These are phyloP conservation scores for Pteropus alecto DNA, from an alignment of 2,113 vertebrate species.

Conservation along the genomic window DNA sequence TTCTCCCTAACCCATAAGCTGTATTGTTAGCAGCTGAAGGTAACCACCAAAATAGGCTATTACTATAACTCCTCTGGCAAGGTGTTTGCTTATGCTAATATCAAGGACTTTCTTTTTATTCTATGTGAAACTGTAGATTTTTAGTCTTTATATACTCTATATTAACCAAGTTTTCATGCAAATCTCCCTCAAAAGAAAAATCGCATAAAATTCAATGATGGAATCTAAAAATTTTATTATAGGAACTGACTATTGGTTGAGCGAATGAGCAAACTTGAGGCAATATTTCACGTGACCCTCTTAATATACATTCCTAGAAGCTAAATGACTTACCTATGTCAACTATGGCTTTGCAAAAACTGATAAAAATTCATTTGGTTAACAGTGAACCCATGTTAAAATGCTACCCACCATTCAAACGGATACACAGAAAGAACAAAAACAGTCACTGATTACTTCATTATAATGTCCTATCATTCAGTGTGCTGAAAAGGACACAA, in stretches of 20 bases:
- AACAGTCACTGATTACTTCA: neutral
- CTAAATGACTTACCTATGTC: neutral
- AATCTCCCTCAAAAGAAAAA: neutral
- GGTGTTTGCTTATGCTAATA: neutral
- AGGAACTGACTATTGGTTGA: neutral
- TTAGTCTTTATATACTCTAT: neutral
- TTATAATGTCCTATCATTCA: neutral
- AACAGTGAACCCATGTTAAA: neutral
- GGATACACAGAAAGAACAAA: neutral
- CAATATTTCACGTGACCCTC: neutral
- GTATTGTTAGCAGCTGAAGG: neutral
- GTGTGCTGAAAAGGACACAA: neutral
- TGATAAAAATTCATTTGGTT: neutral
- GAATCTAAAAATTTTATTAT: neutral
- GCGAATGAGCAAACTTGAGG: neutral
- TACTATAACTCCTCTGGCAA: neutral
- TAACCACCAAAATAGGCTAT: slow-evolving; percentile 28
- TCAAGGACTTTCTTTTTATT: neutral
- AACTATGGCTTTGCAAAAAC: neutral
- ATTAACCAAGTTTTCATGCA: neutral
- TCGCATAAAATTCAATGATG: neutral
- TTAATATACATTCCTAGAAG: neutral
- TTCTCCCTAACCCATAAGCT: neutral
- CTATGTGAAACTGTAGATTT: neutral
- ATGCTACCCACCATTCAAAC: neutral